Base-by-base conservation (phyloP, 2,113 vertebrate genomes). In the Antigone vipio region DNA sequence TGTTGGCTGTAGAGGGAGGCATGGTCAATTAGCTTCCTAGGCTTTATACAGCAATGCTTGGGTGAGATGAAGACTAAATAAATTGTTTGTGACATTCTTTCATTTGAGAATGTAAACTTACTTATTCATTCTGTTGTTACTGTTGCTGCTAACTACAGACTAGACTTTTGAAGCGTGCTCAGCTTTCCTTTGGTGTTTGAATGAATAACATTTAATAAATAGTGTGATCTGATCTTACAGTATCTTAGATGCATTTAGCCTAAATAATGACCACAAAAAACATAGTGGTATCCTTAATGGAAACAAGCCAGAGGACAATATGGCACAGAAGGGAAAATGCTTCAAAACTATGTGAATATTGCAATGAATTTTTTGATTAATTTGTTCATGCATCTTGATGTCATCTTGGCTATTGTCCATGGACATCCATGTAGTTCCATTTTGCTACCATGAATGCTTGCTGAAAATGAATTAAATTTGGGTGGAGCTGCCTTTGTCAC, bases 261-360 rank as follows among this genome's bases (percentile, higher is more conserved):
- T 50, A 42, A 58, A 64, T 12, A 80, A 77, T 0, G 0, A 26
- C 22, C 30, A 24, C 1, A 74, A 45, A 60, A 93, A 52, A 0
- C 10, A 9, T 15, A 60, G 13, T 14, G 7, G 5, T 26, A 38
- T 66, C 26, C 16, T 23, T 53, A 85, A 40, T 8, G 9, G 8
- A 55, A 87, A 75, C 29, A 79, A 52, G 7, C 5, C 15, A 17
- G 6, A 42, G 13, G 8, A 80, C 8, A 77, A 30, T 12, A 50
- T 5, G 8, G 2, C 9, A 42, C 32, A 67, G n/a, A 76, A 62
- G 5, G 69, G 3, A 1, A 75, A 34, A 56, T 32, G 45, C 12
- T 68, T 63, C 18, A 74, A 38, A 63, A 38, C 0, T 34, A 6
- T 24, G 56, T 56, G 13, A 64, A 24, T 26, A 17, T 44, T 67